Base-by-base conservation (phyloP, 2,888 invertebrate genomes). In the Diaperis boleti region DNA sequence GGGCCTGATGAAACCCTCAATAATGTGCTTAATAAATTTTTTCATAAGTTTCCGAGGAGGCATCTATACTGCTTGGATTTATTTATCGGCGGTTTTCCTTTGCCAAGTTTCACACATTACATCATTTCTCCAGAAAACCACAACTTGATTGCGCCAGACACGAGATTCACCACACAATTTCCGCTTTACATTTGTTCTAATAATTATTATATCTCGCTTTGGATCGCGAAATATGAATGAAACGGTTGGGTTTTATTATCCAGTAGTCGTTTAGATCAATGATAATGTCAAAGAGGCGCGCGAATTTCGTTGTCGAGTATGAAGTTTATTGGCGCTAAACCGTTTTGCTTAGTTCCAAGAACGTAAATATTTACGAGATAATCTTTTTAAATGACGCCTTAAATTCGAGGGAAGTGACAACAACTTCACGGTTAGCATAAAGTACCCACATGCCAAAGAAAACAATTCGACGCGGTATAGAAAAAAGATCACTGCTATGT, bases 1-100 rank as follows among this genome's bases (percentile, higher is more conserved):
- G 22, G 52, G 22, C 26, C 22, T 52, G 52, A 37, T 52, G 52
- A 52, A 52, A 37, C 52, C 39, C 29, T 26, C 39, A 37, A 52
- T 22, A 33, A 33, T 26, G 35, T 39, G 37, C 52, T 52, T 52
- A 52, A 52, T 52, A 52, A 37, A 37, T 52, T 52, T 52, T 52
- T 52, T 52, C 52, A 52, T 52, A 52, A 52, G 52, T 35, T 49
- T 35, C 26, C 18, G 45, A 14, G 45, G 14, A 33, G 18, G 18
- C 20, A 33, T 33, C 49, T 31, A 18, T 33, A n/a, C n/a, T 52
- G 52, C 52, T 18, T 22, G 33, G 52, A 52, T 52, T 52, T 49
- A 49, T 49, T 49, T 52, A 52, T 52, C 52, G 52, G 3, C 29
- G 11, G 14, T 15, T 8, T 15, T 13, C 14, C 33, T 49, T 45